Base-by-base conservation (phyloP, 2,113 vertebrate genomes). In the Neomonachus schauinslandi region DNA sequence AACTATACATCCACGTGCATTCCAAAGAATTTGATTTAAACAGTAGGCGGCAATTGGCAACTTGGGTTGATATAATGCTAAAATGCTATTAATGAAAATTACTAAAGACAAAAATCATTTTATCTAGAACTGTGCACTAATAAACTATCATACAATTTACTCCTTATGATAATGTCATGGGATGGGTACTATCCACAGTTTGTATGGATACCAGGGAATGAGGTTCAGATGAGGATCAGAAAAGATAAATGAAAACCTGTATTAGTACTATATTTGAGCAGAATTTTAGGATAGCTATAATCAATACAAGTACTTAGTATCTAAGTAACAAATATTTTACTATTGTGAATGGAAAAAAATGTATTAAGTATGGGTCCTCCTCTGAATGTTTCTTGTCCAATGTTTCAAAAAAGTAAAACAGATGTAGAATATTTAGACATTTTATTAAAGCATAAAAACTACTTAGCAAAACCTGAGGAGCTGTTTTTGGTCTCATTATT, bases 11-110 rank as follows among this genome's bases (percentile, higher is more conserved):
- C 18, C 7, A 61, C 5, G 1, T 55, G 12, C 79, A 21, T 91
- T 59, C 57, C 36, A 95, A 57, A 77, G 39, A 67, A 79, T n/a
- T 82, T 94, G 67, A 65, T 81, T 81, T 85, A 83, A 89, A 91
- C 13, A 55, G 31, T n/a, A 51, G 26, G 8, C 39, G 89, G 39
- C 63, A 39, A 69, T 18, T 89, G 61, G 6, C 22, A 76, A 5
- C 4, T 94, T 36, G 6, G 24, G 12, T 39, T 80, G 14, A 91
- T 46, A 28, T 3, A 84, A 24, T 15, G 55, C 91, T 88, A 91
- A 97, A 94, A 89, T 74, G 36, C 24, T 76, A 82, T 42, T 53
- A 81, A 82, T 5, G 31, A 39, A 92, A 89, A 49, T 96, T 71
- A 79, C 53, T 63, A 79, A 83, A 91, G 15, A 57, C 9, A 95